phyloP scores from a whole-genome alignment of 35 echinoderm and acorn worm species.

The Heliocidaris tuberculata region DNA sequence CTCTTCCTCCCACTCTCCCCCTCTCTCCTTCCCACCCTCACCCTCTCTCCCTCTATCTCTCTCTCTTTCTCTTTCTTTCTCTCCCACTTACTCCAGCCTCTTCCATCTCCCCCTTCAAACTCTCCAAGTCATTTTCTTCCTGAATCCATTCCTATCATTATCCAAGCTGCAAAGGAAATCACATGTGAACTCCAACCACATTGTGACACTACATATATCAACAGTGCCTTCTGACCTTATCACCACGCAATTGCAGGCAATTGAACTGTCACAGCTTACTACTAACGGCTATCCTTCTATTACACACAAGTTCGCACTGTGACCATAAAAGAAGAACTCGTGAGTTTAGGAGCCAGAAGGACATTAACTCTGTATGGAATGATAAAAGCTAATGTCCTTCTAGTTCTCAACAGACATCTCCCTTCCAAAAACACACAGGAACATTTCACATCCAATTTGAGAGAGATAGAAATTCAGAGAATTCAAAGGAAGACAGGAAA shows the following conservation, averaged over 20 bases:
- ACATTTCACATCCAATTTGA: no score
- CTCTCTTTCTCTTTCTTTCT: not conserved
- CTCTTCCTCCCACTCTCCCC: no score
- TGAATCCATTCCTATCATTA: not conserved
- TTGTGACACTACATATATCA: not conserved
- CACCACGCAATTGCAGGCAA: not conserved
- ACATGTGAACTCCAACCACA: not conserved
- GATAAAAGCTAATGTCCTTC: not conserved
- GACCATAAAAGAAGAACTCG: not conserved
- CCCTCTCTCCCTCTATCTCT: not conserved
- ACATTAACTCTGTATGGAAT: not conserved
- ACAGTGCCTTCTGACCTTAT: slow-evolving; percentile 30
- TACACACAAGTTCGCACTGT: not conserved
- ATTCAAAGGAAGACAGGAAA: no score
- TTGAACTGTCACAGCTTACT: slow-evolving; percentile 8
- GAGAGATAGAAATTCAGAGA: no score
- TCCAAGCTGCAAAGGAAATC: not conserved
- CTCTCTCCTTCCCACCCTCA: no score
- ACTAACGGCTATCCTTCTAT: not conserved
- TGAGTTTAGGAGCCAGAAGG: not conserved
- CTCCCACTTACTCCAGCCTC: not conserved
- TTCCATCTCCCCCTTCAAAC: not conserved
- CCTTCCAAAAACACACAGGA: no score
- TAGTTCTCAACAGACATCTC: not conserved
- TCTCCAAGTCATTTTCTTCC: not conserved